Evolutionary conservation across 35 echinoderm and acorn worm species (phyloP), one percentile per base, ranked within the genome.

Genomic region (Stichopus chloronotus): DNA sequence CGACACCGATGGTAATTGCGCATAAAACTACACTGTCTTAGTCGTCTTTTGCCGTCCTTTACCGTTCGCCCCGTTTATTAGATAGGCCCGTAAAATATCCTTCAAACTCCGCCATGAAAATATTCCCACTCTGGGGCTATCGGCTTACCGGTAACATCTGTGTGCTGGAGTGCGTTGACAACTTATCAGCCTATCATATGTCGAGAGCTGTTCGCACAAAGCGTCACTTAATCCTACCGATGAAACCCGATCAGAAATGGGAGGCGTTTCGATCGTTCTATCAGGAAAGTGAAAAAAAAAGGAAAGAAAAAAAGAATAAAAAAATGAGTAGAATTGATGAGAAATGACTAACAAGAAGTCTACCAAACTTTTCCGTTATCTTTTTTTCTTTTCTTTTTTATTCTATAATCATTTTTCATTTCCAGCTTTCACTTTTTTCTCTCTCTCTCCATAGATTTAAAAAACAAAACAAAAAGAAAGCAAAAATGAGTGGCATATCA

Each of bases 91-190:
- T 83, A 83, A 83, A 83, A 83, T 81, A 83, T 83, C 78, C 52
- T 53, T 83, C 21, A 43, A 83, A 83, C 80, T 83, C 56, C 80
- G 52, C 9, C 80, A 83, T 83, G 12, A 83, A 83, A 83, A 83
- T 83, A 83, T 83, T 83, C 56, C 80, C 80, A 83, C 80, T 83
- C 80, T 83, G 80, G 80, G 80, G 80, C 80, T 83, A 83, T 83
- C 80, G 80, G 16, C 80, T 83, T 83, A 83, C 80, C 80, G 30
- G 17, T 53, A 83, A 83, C 80, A 83, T 83, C 80, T 83, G 80
- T 53, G 80, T 83, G 56, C 30, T 56, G 52, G 80, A 83, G 80
- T 83, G 80, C 12, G 80, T 83, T 83, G 80, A 83, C 80, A 83
- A 83, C 80, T 83, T 83, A 83, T 57, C 80, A 53, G 10, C 80